Percentiles rank a stretch among this genome's conserved stretches.
Conservation (phyloP, 1,140 invertebrate species). For the Agrilus planipennis region DNA sequence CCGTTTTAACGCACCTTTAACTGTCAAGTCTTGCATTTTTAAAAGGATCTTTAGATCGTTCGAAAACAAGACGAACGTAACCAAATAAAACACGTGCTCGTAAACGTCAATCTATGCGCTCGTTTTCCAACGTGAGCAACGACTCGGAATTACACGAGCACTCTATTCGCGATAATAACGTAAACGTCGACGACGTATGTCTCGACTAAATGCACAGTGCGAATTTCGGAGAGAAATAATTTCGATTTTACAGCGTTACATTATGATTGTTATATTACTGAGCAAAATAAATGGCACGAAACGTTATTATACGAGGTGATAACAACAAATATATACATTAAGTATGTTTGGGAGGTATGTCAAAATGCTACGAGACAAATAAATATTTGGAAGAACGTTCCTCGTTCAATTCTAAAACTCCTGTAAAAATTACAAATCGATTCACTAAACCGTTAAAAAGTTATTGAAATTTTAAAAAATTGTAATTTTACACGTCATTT, state of each 20-base stretch:
- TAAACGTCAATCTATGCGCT: constrained; percentile 22
- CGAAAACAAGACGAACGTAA: constrained; percentile 19
- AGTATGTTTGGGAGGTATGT: no score
- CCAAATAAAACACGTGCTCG: constrained; percentile 20
- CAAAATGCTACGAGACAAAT: no score
- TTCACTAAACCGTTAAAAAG: no score
- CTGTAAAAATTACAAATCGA: no score
- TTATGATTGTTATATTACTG: constrained; percentile 23
- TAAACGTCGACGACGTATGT: constrained; percentile 1
- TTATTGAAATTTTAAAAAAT: no score
- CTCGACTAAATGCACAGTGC: constrained; percentile 1
- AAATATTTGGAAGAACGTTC: no score
- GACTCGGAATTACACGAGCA: neutral
- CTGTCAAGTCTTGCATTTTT: constrained; percentile 28
- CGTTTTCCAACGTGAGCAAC: constrained; percentile 7
- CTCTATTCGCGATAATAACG: neutral
- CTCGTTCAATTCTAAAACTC: no score
- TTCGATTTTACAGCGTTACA: constrained; percentile 22
- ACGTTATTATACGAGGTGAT: no score
- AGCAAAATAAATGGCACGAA: constrained; percentile 12
- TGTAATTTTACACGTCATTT: no score
- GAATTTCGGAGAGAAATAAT: constrained; percentile 17
- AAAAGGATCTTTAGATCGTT: constrained; percentile 15
- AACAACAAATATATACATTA: no score
- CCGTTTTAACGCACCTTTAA: constrained; percentile 30